These are phyloP conservation scores for Heliangelus exortis DNA, from an alignment of 2,797 vertebrate genomes.

Conservation along the genomic window DNA sequence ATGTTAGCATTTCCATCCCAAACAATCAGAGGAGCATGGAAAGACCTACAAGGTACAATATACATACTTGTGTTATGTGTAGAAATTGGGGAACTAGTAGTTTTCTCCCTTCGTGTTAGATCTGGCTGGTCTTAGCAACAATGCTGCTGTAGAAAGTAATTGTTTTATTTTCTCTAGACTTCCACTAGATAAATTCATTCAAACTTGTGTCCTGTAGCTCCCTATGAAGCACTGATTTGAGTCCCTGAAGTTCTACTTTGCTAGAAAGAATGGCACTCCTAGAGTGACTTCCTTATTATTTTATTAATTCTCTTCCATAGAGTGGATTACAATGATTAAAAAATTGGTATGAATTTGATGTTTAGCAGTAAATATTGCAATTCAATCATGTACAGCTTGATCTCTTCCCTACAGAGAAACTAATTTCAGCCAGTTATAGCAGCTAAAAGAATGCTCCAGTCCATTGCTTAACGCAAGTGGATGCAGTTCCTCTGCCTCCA, in stretches of 20 bases:
- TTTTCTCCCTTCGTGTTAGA: conserved; percentile 66
- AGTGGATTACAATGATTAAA: background rate
- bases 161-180: conserved; percentile 41
- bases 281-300: background rate
- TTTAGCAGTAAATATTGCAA: background rate
- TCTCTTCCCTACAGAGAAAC: background rate
- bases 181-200: conserved; percentile 46
- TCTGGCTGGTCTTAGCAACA: conserved; percentile 46
- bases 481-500: background rate
- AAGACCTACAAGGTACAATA: conserved; percentile 80
- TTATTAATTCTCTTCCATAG: background rate
- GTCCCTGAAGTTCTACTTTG: conserved; percentile 27
- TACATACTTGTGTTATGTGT: conserved; percentile 76
- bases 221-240: conserved; percentile 26
- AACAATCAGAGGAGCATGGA: conserved; percentile 81
- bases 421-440: background rate
- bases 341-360: background rate
- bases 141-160: conserved; percentile 32
- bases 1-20: conserved; percentile 81
- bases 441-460: background rate
- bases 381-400: background rate
- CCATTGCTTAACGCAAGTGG: background rate
- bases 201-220: conserved; percentile 48
- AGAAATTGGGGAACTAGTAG: conserved; percentile 71
- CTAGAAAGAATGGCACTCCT: conserved; percentile 18